phyloP scores from a whole-genome alignment of 2,888 invertebrate species.

The Alloplasta piceator region DNA sequence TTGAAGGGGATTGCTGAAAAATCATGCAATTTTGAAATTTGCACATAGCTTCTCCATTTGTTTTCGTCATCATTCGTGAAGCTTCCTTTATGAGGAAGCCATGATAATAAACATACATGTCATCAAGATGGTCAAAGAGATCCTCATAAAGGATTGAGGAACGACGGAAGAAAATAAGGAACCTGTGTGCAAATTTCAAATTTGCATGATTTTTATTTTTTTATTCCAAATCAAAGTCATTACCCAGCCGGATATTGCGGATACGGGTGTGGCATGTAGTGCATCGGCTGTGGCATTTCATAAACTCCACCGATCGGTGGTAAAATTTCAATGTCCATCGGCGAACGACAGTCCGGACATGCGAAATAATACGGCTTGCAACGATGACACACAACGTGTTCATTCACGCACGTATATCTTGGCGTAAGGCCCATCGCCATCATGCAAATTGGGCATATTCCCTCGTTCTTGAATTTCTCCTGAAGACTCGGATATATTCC shows the following conservation, averaged over 20 bases:
- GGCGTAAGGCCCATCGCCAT: slow-evolving; percentile 74
- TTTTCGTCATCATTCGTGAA: too few relatives aligned
- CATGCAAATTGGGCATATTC: slow-evolving; percentile 78
- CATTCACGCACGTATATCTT: slow-evolving; percentile 74
- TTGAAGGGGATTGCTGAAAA: too few relatives aligned
- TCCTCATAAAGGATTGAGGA: too few relatives aligned
- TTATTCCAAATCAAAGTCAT: not conserved
- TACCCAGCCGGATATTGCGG: slow-evolving; percentile 67
- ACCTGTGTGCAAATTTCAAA: too few relatives aligned
- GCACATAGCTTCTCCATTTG: too few relatives aligned
- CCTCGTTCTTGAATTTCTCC: slow-evolving; percentile 74
- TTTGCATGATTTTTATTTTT: not conserved
- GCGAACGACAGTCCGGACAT: slow-evolving; percentile 75
- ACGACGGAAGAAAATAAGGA: too few relatives aligned
- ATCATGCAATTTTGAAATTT: too few relatives aligned
- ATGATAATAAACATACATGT: too few relatives aligned
- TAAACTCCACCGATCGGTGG: slow-evolving; percentile 54
- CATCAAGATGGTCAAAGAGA: too few relatives aligned
- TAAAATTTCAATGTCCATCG: slow-evolving; percentile 68
- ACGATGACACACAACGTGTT: slow-evolving; percentile 76
- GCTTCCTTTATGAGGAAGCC: too few relatives aligned
- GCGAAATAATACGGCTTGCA: slow-evolving; percentile 79
- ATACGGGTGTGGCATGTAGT: slow-evolving; percentile 72
- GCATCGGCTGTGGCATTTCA: slow-evolving; percentile 68
- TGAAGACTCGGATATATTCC: slow-evolving; percentile 76